Evolutionary conservation across 1,140 invertebrate genomes (phyloP).

Genomic region (Paracyclopina nana): DNA sequence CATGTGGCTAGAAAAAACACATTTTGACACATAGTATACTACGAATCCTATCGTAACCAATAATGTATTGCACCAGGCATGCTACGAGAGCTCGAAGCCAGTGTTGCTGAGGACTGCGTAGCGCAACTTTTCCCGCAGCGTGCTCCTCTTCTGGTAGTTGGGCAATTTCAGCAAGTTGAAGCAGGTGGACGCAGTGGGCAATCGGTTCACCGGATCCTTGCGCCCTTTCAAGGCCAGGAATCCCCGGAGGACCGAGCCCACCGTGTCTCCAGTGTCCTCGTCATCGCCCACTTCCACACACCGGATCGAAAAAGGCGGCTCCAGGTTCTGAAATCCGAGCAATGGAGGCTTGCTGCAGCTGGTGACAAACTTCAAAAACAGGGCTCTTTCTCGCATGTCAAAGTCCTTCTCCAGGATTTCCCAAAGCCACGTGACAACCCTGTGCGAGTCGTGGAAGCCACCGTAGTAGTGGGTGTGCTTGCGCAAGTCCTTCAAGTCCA

Average conservation of each 20-base stretch:
- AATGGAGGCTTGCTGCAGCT: slow-evolving; percentile 95
- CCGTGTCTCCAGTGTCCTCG: slow-evolving; percentile 80
- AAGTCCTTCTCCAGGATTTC: slow-evolving; percentile 94
- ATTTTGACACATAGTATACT: too few species aligned
- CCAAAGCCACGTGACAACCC: slow-evolving; percentile 96
- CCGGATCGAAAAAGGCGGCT: slow-evolving; percentile 95
- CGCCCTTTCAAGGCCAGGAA: slow-evolving; percentile 95
- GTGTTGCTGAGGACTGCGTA: slow-evolving; percentile 96
- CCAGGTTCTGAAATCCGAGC: slow-evolving; percentile 86
- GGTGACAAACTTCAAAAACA: slow-evolving; percentile 71
- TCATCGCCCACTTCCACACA: slow-evolving; percentile 98
- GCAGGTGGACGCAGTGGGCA: slow-evolving; percentile 96
- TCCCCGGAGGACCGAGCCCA: slow-evolving; percentile 57
- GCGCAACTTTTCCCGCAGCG: slow-evolving; percentile 78
- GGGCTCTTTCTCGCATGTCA: slow-evolving; percentile 36
- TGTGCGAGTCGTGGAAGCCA: slow-evolving; percentile 94
- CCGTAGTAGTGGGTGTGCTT: slow-evolving; percentile 95
- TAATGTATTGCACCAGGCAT: too few species aligned
- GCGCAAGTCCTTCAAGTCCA: slow-evolving; percentile 74
- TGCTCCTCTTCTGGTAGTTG: slow-evolving; percentile 92
- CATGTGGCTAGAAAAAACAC: too few species aligned
- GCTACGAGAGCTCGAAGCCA: slow-evolving; percentile 92
- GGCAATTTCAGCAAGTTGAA: slow-evolving; percentile 97
- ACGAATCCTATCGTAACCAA: too few species aligned
- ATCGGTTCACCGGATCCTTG: slow-evolving; percentile 74